Evolutionary conservation across 2,888 invertebrate species (phyloP), one percentile per base, ranked within the genome.

Genomic region (Bedellia somnulentella): DNA sequence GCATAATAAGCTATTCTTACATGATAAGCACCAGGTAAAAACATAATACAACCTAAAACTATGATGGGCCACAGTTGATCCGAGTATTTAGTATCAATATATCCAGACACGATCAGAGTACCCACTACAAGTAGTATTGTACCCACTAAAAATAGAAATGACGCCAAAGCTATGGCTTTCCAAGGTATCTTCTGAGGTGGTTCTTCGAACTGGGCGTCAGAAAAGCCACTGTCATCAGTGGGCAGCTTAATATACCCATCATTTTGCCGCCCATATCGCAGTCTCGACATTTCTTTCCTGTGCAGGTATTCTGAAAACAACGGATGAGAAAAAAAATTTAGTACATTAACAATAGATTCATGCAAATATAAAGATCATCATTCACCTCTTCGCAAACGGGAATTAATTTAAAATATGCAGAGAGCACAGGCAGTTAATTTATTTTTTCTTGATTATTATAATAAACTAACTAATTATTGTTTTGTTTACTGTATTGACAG

Each of bases 21-120:
- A 55, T 95, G 93, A 62, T 94, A 94, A 30, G 89, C 87, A 23
- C 93, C 94, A 1, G 94, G 94, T 41, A 94, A 85, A 51, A 94
- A 93, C 90, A 93, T 92, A 22, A 95, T 76, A 13, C 82, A 75
- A 17, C 94, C 95, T 47, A 95, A 71, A 42, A 93, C 86, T 38
- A 93, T 83, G 60, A 94, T 80, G 1, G 93, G 93, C 90, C 91
- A 93, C 56, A 90, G 84, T 37, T 93, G 80, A 58, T 93, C 93
- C 2, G 86, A 82, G 62, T 93, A 92, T 80, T 90, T 86, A 17
- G 86, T 80, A 48, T 86, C 85, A 49, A 92, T 87, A 46, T 88
- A 83, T 11, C 93, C 93, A 35, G 86, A 82, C 15, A 91, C 82
- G 35, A 93, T 84, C 36, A 93, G 67, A 39, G 85, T 82, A 22